A percentile compares a stretch with the other conserved stretches of the same genome.
phyloP scores from a whole-genome alignment of 2,797 vertebrate species.

The Neosilurus hyrtlii region DNA sequence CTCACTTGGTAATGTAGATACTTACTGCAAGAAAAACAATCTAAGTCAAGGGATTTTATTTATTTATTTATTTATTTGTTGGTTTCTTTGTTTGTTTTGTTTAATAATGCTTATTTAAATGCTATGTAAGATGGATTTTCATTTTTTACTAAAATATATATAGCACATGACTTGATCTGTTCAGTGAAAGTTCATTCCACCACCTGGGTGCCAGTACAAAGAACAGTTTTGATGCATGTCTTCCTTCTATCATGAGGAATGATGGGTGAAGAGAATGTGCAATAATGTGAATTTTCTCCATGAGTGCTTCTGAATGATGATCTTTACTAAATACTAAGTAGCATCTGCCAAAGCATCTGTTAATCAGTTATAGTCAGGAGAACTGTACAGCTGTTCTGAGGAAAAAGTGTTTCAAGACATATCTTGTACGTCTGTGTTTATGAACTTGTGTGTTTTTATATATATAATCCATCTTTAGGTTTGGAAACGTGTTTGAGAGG shows the following conservation, averaged over 20 bases:
- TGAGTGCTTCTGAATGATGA: conserved; percentile 4
- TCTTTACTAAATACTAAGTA: conserved; percentile 16
- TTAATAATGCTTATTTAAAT: not conserved
- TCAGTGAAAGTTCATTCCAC: conserved; percentile 12
- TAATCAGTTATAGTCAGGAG: conserved; percentile 4
- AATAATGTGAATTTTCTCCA: conserved; percentile 21
- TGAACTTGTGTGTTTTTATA: conserved; percentile 1
- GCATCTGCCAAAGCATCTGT: conserved; percentile 26
- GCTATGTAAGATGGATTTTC: not conserved
- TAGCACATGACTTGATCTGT: conserved; percentile 1
- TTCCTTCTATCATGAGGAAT: not conserved
- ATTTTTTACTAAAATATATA: not conserved
- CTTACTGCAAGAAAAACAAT: not conserved
- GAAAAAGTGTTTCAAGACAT: not conserved
- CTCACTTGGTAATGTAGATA: not conserved
- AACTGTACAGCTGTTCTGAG: conserved; percentile 17
- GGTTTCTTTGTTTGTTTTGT: not conserved
- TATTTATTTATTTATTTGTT: not conserved
- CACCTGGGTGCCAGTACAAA: conserved; percentile 12
- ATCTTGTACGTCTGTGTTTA: not conserved
- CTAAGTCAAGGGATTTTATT: not conserved
- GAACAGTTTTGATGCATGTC: conserved; percentile 19
- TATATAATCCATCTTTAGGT: not conserved
- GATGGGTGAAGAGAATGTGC: conserved; percentile 3
- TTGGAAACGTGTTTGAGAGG: not conserved